phyloP scores from a whole-genome alignment of 2,888 invertebrate genomes.

The Ptychoptera albimana region DNA sequence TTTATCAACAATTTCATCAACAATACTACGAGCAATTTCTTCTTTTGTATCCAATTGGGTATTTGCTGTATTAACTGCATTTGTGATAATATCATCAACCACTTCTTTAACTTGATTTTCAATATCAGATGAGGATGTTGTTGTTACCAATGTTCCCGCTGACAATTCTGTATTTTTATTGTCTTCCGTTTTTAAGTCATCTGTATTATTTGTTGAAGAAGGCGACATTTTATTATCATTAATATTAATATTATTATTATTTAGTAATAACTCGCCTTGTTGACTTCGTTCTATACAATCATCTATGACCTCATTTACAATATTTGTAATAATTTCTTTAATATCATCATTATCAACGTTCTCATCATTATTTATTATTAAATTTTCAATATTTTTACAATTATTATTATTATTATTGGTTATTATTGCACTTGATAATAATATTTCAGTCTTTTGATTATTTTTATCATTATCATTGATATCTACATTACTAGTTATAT shows the following conservation, averaged over 20 bases:
- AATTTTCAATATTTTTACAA: slow-evolving; percentile 15
- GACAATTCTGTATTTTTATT: no score
- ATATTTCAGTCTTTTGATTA: slow-evolving; percentile 26
- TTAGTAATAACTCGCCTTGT: slow-evolving; percentile 6
- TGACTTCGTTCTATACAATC: slow-evolving; percentile 13
- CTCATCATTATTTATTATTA: slow-evolving; percentile 5
- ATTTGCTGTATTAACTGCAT: slow-evolving; percentile 31
- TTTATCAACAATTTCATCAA: slow-evolving; percentile 13
- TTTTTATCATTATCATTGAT: slow-evolving; percentile 9
- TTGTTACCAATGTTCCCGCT: slow-evolving; percentile 17
- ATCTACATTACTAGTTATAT: slow-evolving; percentile 15
- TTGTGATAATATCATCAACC: slow-evolving; percentile 34
- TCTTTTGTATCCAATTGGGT: slow-evolving; percentile 9
- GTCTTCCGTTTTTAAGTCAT: slow-evolving; percentile 10
- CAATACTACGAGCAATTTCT: slow-evolving; percentile 11
- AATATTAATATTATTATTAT: slow-evolving; percentile 1
- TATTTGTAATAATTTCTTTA: slow-evolving; percentile 19
- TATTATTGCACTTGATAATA: slow-evolving; percentile 19
- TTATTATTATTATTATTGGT: slow-evolving; percentile 10
- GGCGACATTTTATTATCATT: slow-evolving; percentile 13
- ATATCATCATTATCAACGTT: slow-evolving; percentile 12
- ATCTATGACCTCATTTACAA: slow-evolving; percentile 26
- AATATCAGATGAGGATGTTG: slow-evolving; percentile 6
- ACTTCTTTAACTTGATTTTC: slow-evolving; percentile 31
- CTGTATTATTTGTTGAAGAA: neutral